Percentiles rank a stretch among this genome's conserved stretches.
Evolutionary conservation across 2,888 invertebrate species (phyloP).

Genomic region (Chloroclysta siterata): DNA sequence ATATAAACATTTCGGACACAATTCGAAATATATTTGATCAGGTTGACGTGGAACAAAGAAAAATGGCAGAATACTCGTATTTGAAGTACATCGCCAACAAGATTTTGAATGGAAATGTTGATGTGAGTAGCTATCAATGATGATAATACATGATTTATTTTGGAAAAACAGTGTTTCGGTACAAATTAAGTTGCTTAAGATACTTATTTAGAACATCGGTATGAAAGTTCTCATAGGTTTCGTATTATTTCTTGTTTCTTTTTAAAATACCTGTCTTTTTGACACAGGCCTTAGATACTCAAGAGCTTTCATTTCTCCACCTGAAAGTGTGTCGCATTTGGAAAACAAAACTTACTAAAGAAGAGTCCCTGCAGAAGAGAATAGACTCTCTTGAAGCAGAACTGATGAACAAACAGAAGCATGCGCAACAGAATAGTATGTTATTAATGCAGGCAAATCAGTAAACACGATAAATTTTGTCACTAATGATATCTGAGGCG

Average conservation of each 20-base stretch:
- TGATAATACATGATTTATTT: neutral
- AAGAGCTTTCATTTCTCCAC: constrained; percentile 83
- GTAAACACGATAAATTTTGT: too few species aligned
- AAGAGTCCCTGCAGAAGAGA: constrained; percentile 72
- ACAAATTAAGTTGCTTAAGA: neutral
- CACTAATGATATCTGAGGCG: too few species aligned
- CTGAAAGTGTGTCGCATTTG: constrained; percentile 82
- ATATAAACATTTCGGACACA: constrained; percentile 72
- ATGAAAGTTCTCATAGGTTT: too few species aligned
- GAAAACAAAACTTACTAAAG: constrained; percentile 70
- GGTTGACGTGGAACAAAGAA: constrained; percentile 72
- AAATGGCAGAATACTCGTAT: constrained; percentile 69
- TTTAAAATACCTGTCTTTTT: neutral
- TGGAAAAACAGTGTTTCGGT: neutral
- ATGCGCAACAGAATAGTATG: constrained; percentile 79
- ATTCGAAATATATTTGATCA: constrained; percentile 77
- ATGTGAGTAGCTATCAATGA: constrained; percentile 52
- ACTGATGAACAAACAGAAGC: constrained; percentile 74
- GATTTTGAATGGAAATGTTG: constrained; percentile 62
- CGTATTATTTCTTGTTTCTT: neutral
- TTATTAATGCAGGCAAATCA: constrained; percentile 7
- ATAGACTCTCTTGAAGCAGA: constrained; percentile 78
- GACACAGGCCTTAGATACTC: constrained; percentile 70
- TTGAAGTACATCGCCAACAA: constrained; percentile 75
- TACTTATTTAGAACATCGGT: too few species aligned